Percentiles rank a stretch among this genome's conserved stretches.
Evolutionary conservation across 2,888 invertebrate genomes (phyloP).

Genomic region (Tinea semifulvella): DNA sequence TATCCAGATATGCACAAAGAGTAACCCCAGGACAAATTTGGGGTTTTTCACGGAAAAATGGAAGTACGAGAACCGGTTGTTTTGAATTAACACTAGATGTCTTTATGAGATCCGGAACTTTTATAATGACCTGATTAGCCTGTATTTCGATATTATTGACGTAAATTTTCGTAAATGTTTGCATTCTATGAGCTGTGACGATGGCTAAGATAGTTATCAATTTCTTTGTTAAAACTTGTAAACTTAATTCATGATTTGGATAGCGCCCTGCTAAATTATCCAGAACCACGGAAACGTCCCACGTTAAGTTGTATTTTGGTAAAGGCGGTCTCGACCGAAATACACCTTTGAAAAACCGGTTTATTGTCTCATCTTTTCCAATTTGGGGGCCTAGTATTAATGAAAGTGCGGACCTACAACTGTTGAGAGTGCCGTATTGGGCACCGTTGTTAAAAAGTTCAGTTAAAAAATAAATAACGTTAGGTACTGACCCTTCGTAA

Average conservation of each 20-base stretch:
- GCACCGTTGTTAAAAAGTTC: constrained; percentile 15
- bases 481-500: constrained; percentile 4
- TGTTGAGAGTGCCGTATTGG: constrained; percentile 17
- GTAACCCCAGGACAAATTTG: constrained; percentile 19
- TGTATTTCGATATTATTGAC: constrained; percentile 17
- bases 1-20: constrained; percentile 18
- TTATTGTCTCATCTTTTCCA: constrained; percentile 13
- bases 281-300: constrained; percentile 24
- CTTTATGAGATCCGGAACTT: constrained; percentile 16
- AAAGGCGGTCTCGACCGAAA: constrained; percentile 17
- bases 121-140: constrained; percentile 9
- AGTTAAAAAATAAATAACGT: constrained; percentile 15
- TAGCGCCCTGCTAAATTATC: constrained; percentile 16
- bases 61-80: constrained; percentile 18
- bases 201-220: constrained; percentile 22
- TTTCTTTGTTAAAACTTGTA: constrained; percentile 22
- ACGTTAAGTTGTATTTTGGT: constrained; percentile 24
- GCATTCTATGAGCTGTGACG: constrained; percentile 19
- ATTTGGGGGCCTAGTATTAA: constrained; percentile 15
- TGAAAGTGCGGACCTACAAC: constrained; percentile 17
- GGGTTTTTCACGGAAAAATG: constrained; percentile 18
- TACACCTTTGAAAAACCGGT: constrained; percentile 18
- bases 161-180: constrained; percentile 21
- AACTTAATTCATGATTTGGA: constrained; percentile 7
- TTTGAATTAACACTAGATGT: constrained; percentile 13